phyloP scores from a whole-genome alignment of 2,797 vertebrate genomes.

The Amniataba percoides region DNA sequence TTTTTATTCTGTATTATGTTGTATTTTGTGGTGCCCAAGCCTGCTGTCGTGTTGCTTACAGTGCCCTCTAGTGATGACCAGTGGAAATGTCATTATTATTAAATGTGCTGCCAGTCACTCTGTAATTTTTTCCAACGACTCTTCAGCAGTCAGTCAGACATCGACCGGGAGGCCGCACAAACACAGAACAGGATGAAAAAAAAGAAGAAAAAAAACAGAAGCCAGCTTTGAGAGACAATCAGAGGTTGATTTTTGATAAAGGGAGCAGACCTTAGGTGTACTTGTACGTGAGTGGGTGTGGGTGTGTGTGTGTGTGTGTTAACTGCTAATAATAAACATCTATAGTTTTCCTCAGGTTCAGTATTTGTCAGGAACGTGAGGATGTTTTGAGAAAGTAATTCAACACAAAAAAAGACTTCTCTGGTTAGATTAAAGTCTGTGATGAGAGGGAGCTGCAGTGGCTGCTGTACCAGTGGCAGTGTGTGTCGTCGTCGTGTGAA shows the following conservation, averaged over 20 bases:
- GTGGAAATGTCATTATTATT: conserved; percentile 83
- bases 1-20: conserved; percentile 82
- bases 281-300: conserved; percentile 4
- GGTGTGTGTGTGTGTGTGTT: conserved; percentile 21
- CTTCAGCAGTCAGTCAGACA: conserved; percentile 54
- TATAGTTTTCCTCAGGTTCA: conserved; percentile 74
- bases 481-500: conserved; percentile 60
- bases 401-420: conserved; percentile 12
- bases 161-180: conserved; percentile 35
- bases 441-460: conserved; percentile 28
- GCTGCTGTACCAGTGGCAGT: conserved; percentile 10
- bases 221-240: conserved; percentile 75
- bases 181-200: conserved; percentile 30
- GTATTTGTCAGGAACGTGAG: conserved; percentile 34
- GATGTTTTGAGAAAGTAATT: conserved; percentile 20
- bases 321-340: conserved; percentile 5
- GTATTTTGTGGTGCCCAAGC: conserved; percentile 84
- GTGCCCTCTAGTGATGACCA: conserved; percentile 87
- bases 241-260: conserved; percentile 55
- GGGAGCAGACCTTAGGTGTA: conserved; percentile 47
- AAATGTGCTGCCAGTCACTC: conserved; percentile 75
- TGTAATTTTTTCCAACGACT: conserved; percentile 60
- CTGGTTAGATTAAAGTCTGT: conserved; percentile 10
- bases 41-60: conserved; percentile 88
- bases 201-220: conserved; percentile 27